Base-by-base conservation (phyloP, 2,888 invertebrate species). In the Ernsta delagoae region DNA sequence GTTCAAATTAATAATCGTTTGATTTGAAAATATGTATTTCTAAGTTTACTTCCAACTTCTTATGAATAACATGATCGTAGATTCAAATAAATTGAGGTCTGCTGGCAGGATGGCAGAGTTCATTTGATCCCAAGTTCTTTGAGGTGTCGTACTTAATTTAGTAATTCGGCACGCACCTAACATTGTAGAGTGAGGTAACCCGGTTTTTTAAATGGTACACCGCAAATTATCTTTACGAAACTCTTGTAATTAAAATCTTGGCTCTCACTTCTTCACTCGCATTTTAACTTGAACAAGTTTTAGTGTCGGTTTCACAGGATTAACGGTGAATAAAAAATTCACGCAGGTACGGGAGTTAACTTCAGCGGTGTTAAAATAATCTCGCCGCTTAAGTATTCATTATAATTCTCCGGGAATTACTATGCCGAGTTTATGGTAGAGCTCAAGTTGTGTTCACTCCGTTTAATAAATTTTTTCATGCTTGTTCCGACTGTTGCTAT, bases 231-330 rank as follows among this genome's bases (percentile, higher is more conserved):
- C 69, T 69, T 69, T 69, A 69, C 59, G 69, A 63, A 69, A 69
- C 59, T 69, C 69, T 69, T 63, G 69, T 69, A 69, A 69, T 69
- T 69, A 69, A 69, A 69, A 69, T 69, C 69, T 69, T 69, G 69
- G 63, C 63, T 68, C 59, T 63, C 69, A 69, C 59, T 69, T 69
- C 63, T 69, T 69, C 69, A 59, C 63, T 69, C 69, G 69, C 59
- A 69, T 69, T 69, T 69, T 69, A 69, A 69, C 59, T 53, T 63
- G 50, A 69, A 69, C 69, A 69, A 69, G 63, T 69, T 64, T 68
- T 64, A 64, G 69, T 63, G 63, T 69, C 63, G 69, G 69, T 63
- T 64, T 69, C 69, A 69, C 63, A 69, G 69, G 69, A 69, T 69
- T 69, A 69, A 69, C 63, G 68, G 68, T 69, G 69, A 64, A 63